Conservation (phyloP, 2,888 invertebrate genomes). For the Dynastes tityus region DNA sequence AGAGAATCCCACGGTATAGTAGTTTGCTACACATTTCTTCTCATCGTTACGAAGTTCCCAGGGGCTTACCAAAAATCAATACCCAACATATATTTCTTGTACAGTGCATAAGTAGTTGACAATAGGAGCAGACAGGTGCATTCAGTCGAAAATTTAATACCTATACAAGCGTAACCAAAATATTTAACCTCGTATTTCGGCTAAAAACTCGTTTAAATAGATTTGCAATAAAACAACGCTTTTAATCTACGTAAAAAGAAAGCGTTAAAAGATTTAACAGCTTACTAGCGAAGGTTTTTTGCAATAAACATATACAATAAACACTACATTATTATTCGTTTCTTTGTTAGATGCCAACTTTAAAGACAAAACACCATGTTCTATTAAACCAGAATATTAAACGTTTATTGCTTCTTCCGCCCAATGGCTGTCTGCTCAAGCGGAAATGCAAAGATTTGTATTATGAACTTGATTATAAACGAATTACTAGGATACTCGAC, state of each 20-base stretch:
- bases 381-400: constrained; percentile 36
- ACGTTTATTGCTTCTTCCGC: constrained; percentile 34
- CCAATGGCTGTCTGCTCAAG: constrained; percentile 1
- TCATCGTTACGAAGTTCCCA: constrained; percentile 1
- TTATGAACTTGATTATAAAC: constrained; percentile 25
- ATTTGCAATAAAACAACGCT: too few species aligned
- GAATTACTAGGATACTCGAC: background rate
- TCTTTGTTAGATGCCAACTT: constrained; percentile 12
- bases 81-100: background rate
- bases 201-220: too few species aligned
- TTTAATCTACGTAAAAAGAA: too few species aligned
- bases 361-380: constrained; percentile 10
- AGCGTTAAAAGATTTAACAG: too few species aligned
- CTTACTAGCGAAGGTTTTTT: too few species aligned
- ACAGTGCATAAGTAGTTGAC: background rate
- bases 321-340: background rate
- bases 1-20: background rate
- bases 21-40: constrained; percentile 7
- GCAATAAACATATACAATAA: background rate
- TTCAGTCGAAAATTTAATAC: too few species aligned
- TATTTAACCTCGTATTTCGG: too few species aligned
- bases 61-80: constrained; percentile 17
- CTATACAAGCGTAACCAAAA: too few species aligned
- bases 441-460: constrained; percentile 31
- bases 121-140: background rate